Evolutionary conservation across 2,888 invertebrate species (phyloP), one percentile per base, ranked within the genome.

Genomic region (Pristionchus fissidentatus): DNA sequence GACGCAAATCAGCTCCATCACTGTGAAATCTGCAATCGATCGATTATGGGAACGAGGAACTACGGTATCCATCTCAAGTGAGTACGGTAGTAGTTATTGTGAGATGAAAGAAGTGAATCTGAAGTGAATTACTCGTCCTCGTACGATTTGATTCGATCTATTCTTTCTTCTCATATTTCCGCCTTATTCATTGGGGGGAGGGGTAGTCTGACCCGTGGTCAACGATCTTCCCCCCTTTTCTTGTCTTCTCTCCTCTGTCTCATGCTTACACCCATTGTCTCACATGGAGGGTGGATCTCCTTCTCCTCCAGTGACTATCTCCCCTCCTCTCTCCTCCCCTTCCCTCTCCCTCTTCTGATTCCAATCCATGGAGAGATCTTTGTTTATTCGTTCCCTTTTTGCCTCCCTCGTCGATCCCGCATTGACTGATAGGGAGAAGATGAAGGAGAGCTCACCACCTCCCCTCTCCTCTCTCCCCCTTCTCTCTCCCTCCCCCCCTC

Each of bases 1-100:
- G 70, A 83, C 35, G 83, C 83, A 5, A 83, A 83, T 75, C 52
- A 10, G 8, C 38, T 83, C n/a, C 41, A 52, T 7, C 43, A 41
- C 10, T 83, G 83, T 57, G 73, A 83, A 13, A 41, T 55, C 3
- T 83, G 83, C 35, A n/a, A 83, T 52, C 19, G 70, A 43, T 35
- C 22, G 70, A 55, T 83, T 13, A 55, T 52, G 15, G 83, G 83
- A 55, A 52, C 8, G 32, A 41, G 26, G 55, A 70, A 29, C n/a
- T 73, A 35, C 26, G 73, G 75, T 2, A 43, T 4, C 26, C 83
- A 83, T 75, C 41, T 83, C 8, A 81, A 49, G 81, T 81, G 10
- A 52, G 78, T 35, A 43, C 43, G 5, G n/a, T n/a, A n/a, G n/a
- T n/a, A n/a, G n/a, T n/a, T 8, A 60, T 60, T n/a, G 60, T 15